A percentile compares a stretch with the other conserved stretches of the same genome.
Evolutionary conservation across 2,113 vertebrate genomes (phyloP).

Genomic region (Mirza zaza): DNA sequence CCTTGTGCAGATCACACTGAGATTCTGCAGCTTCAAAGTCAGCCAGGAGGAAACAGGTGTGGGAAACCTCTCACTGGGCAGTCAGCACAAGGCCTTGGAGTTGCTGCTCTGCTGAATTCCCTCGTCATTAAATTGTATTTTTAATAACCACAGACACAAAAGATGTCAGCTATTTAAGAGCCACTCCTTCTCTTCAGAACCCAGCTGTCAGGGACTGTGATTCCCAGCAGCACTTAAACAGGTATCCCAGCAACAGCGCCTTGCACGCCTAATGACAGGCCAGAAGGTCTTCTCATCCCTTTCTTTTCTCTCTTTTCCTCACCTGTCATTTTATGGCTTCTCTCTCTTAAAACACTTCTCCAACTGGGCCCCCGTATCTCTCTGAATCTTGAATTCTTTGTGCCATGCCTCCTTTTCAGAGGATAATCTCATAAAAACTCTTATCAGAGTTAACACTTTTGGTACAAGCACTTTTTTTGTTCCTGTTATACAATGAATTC

Average conservation of each 20-base stretch:
- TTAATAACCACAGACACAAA: constrained; percentile 38
- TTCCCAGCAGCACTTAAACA: not conserved
- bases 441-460: not conserved
- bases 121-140: not conserved
- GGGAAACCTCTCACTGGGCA: not conserved
- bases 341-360: not conserved
- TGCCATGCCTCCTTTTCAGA: not conserved
- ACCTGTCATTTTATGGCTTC: not conserved
- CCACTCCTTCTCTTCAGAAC: not conserved
- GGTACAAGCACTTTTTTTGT: not conserved
- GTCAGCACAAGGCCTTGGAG: not conserved
- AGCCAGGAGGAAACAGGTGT: not conserved
- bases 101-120: not conserved
- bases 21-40: not conserved
- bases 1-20: not conserved
- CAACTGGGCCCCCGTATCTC: not conserved
- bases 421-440: not conserved
- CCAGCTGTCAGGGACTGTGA: not conserved
- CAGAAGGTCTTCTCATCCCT: not conserved
- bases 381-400: not conserved
- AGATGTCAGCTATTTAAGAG: not conserved
- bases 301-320: not conserved
- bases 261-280: not conserved
- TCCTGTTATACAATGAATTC: not conserved
- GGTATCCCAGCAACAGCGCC: constrained; percentile 45